Conservation (phyloP, 2,797 vertebrate genomes). For the Gobio occitaniae region DNA sequence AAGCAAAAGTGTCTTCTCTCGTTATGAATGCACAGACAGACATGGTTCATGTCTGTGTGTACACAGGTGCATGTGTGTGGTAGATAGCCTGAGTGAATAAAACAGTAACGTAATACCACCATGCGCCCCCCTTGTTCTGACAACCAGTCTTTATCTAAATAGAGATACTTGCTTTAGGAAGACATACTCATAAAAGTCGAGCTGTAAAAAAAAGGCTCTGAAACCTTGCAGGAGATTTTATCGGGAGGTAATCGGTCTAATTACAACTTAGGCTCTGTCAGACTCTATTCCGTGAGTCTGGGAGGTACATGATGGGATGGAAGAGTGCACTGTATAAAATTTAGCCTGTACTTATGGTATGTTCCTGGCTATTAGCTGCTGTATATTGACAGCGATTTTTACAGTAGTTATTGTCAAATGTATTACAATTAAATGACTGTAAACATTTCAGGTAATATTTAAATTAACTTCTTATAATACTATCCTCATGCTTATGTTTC, state of each 20-base stretch:
- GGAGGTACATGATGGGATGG: conserved; percentile 46
- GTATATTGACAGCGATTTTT: not conserved
- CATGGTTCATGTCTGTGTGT: conserved; percentile 13
- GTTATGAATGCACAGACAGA: not conserved
- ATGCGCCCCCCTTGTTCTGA: conserved; percentile 65
- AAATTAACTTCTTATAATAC: not conserved
- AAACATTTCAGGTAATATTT: not conserved
- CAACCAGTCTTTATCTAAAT: conserved; percentile 73
- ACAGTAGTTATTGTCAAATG: not conserved
- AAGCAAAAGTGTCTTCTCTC: not conserved
- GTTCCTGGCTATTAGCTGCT: not conserved
- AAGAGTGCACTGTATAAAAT: conserved; percentile 5
- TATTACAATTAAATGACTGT: too few species aligned
- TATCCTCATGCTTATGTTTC: not conserved
- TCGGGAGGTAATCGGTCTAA: conserved; percentile 71
- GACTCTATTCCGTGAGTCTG: conserved; percentile 37
- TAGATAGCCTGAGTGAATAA: conserved; percentile 20
- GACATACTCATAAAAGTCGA: conserved; percentile 65
- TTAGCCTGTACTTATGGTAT: not conserved
- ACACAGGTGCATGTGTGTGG: conserved; percentile 35
- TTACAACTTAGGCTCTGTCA: conserved; percentile 64
- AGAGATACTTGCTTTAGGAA: conserved; percentile 57
- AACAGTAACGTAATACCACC: conserved; percentile 28
- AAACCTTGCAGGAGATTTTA: conserved; percentile 67
- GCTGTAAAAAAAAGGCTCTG: conserved; percentile 55